phyloP scores from a whole-genome alignment of 1,140 invertebrate genomes.

The Neodiprion fabricii region DNA sequence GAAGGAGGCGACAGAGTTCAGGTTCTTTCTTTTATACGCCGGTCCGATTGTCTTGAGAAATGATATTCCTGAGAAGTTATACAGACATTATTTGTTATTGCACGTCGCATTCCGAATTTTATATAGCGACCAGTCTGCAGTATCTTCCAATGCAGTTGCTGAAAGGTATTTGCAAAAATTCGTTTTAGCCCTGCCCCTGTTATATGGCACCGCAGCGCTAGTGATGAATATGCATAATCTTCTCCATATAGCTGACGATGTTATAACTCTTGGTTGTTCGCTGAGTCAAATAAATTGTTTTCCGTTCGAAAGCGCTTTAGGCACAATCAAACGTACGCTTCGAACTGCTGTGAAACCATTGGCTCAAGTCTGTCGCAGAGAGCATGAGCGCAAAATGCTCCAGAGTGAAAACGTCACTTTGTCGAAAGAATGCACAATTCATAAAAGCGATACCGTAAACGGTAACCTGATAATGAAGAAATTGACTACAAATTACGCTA shows the following conservation, averaged over 20 bases:
- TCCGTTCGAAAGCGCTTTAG: constrained; percentile 4
- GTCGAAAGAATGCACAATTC: neutral
- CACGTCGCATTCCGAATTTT: constrained; percentile 18
- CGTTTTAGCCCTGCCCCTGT: neutral
- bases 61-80: too few relatives aligned
- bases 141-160: neutral
- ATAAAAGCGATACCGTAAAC: neutral
- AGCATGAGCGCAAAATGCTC: neutral
- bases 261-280: neutral
- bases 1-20: constrained; percentile 48
- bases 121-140: neutral
- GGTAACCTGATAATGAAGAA: neutral
- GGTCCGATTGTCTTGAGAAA: too few relatives aligned
- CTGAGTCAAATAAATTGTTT: neutral
- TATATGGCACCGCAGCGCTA: constrained; percentile 18
- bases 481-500: neutral
- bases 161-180: constrained; percentile 13
- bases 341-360: neutral
- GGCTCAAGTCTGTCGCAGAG: constrained; percentile 6
- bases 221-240: constrained; percentile 22
- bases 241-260: too few relatives aligned
- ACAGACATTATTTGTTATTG: too few relatives aligned
- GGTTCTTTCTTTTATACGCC: neutral
- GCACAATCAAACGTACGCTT: neutral
- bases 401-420: neutral